Evolutionary conservation across 2,113 vertebrate genomes (phyloP).

Genomic region (Laticauda laticaudata): DNA sequence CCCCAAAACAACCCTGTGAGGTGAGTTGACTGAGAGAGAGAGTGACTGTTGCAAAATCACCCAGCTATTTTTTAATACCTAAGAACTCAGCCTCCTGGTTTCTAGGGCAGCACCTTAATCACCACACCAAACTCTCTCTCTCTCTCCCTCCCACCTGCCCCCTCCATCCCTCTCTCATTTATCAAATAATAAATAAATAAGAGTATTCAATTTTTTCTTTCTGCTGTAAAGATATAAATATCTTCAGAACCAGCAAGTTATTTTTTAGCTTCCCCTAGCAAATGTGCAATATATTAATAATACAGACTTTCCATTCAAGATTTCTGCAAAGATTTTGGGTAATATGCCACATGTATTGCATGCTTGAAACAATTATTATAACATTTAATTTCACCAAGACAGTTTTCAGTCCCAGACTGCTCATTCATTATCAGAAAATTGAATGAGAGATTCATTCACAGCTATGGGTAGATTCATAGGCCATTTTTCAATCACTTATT

Average conservation of each 20-base stretch:
- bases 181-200: background rate
- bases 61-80: background rate
- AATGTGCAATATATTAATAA: background rate
- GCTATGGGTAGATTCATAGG: background rate
- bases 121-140: background rate
- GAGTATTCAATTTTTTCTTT: background rate
- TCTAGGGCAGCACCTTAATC: background rate
- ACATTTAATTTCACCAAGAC: background rate
- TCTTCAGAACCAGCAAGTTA: background rate
- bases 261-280: background rate
- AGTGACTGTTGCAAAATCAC: background rate
- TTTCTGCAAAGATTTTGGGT: background rate
- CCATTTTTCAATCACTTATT: background rate
- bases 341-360: background rate
- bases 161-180: too few species aligned
- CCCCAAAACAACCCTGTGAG: background rate
- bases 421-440: background rate
- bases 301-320: background rate
- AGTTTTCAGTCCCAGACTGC: background rate
- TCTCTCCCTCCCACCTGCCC: rapidly evolving
- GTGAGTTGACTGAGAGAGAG: background rate
- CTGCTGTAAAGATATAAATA: background rate
- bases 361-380: background rate
- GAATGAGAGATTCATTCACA: background rate
- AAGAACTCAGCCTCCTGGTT: background rate